Percentiles rank a stretch among this genome's conserved stretches.
These are phyloP conservation scores for Bombus haemorrhoidalis DNA, from an alignment of 1,140 invertebrate species.

Conservation along the genomic window DNA sequence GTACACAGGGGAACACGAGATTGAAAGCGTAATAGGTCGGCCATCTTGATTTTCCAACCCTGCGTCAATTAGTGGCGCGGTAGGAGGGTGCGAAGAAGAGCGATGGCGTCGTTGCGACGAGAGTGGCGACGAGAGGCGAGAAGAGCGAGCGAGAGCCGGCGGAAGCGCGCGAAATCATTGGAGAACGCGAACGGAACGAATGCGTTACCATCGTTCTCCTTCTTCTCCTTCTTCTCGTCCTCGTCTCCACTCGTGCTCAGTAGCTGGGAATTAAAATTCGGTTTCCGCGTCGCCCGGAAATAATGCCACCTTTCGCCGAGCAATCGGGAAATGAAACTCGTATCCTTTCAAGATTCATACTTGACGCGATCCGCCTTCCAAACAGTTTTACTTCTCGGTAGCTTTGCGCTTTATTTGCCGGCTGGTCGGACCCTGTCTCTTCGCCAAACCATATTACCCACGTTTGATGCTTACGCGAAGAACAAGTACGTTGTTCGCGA, in stretches of 20 bases:
- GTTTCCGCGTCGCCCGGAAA: conserved; percentile 66
- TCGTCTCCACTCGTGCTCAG: not conserved
- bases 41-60: conserved; percentile 80
- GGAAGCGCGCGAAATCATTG: conserved; percentile 43
- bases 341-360: conserved; percentile 57
- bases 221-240: not conserved
- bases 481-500: not conserved
- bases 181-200: conserved; percentile 40
- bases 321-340: conserved; percentile 68
- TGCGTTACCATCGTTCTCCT: conserved; percentile 29
- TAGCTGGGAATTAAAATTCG: conserved; percentile 59
- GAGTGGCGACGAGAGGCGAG: conserved; percentile 14
- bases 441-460: not conserved
- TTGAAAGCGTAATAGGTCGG: conserved; percentile 80
- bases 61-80: conserved; percentile 77
- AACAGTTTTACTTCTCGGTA: conserved; percentile 48
- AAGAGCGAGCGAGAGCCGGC: not conserved
- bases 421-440: not conserved
- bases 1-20: conserved; percentile 66
- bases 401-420: conserved; percentile 20
- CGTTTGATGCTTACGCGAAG: not conserved
- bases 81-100: conserved; percentile 77
- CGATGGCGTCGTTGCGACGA: conserved; percentile 74
- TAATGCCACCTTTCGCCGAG: conserved; percentile 58
- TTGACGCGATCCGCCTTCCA: conserved; percentile 51